Percentiles rank a stretch among this genome's conserved stretches.
Conservation (phyloP, 2,888 invertebrate genomes). For the Troilus luridus region DNA sequence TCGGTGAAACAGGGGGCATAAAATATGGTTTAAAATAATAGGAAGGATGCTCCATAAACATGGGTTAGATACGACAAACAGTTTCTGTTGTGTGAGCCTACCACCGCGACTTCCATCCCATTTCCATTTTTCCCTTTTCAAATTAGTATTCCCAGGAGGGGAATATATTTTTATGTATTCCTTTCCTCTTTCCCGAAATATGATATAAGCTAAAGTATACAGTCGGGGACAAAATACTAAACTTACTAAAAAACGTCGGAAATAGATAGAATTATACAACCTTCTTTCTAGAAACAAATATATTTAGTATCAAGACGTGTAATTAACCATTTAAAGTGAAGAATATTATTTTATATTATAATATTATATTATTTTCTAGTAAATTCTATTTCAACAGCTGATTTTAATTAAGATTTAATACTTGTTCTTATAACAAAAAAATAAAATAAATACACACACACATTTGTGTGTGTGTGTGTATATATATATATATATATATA, state of each 20-base stretch:
- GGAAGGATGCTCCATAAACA: conserved; percentile 26
- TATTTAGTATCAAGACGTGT: neutral
- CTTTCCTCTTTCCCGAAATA: neutral
- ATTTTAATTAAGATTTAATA: no score
- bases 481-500: no score
- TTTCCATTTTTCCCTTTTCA: conserved; percentile 37
- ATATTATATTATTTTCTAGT: no score
- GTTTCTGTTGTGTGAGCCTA: conserved; percentile 16
- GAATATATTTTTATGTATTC: conserved; percentile 35
- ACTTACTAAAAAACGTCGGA: no score
- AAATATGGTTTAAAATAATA: conserved; percentile 41
- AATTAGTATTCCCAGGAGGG: conserved; percentile 30
- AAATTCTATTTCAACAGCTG: no score
- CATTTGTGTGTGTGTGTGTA: no score
- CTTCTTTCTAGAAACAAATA: neutral
- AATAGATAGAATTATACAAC: neutral
- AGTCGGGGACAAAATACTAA: neutral
- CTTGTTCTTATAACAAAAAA: no score
- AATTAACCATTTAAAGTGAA: no score
- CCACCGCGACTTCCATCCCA: neutral
- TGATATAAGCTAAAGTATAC: conserved; percentile 10
- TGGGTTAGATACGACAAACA: conserved; percentile 42
- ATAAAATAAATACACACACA: no score
- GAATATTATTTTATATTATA: no score
- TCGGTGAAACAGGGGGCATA: conserved; percentile 5